A percentile compares a stretch with the other conserved stretches of the same genome.
These are phyloP conservation scores for Tenthredo distinguenda DNA, from an alignment of 2,888 invertebrate species.

Conservation along the genomic window DNA sequence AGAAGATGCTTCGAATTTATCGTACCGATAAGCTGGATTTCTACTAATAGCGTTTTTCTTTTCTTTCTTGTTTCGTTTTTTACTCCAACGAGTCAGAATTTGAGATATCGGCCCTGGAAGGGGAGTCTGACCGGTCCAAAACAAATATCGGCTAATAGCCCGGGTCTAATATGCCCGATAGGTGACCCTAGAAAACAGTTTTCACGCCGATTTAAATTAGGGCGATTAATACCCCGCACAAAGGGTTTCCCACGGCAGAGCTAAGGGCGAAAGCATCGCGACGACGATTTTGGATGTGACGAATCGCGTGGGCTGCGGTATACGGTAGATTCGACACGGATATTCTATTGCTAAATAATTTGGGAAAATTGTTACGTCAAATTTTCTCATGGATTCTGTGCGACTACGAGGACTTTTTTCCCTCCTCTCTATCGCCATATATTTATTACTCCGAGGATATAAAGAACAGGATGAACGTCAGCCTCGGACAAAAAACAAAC, in stretches of 20 bases:
- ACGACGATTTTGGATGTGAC: slow-evolving; percentile 49
- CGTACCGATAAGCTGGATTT: not conserved
- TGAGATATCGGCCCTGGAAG: not conserved
- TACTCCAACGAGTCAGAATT: not conserved
- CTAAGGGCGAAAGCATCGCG: slow-evolving; percentile 17
- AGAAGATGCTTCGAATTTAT: not conserved
- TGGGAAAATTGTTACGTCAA: slow-evolving; percentile 68
- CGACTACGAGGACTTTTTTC: not conserved
- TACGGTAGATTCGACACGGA: slow-evolving; percentile 31
- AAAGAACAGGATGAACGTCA: not conserved
- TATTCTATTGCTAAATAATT: slow-evolving; percentile 72
- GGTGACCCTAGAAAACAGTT: slow-evolving; percentile 64
- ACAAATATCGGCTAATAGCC: slow-evolving; percentile 47
- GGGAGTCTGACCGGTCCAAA: not conserved
- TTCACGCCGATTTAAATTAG: slow-evolving; percentile 77
- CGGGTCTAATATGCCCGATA: slow-evolving; percentile 25
- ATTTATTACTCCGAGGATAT: not conserved
- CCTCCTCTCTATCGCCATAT: not conserved
- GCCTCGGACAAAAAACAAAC: not conserved
- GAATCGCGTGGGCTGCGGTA: slow-evolving; percentile 65
- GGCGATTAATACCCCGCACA: slow-evolving; percentile 61
- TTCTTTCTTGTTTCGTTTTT: not conserved
- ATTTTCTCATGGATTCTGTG: slow-evolving; percentile 63
- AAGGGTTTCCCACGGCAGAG: slow-evolving; percentile 55
- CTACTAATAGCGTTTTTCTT: not conserved